Conservation (phyloP, 2,113 vertebrate genomes). For the Anser cygnoides region DNA sequence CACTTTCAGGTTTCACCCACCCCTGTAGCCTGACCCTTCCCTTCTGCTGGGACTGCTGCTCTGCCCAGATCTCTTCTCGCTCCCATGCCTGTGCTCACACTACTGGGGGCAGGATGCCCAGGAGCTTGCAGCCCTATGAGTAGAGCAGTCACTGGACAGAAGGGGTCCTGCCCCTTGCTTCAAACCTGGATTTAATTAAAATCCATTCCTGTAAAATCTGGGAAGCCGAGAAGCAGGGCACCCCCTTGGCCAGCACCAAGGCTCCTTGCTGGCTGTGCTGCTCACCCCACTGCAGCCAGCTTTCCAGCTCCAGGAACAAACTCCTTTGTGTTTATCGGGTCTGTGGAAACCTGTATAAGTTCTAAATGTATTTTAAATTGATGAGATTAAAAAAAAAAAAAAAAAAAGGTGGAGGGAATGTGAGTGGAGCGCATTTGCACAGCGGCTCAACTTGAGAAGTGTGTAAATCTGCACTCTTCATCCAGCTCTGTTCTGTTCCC, state of each 20-base stretch:
- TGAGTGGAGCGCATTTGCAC: not conserved
- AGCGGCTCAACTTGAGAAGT: conserved; percentile 24
- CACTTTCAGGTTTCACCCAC: not conserved
- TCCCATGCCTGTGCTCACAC: not conserved
- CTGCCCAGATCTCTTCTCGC: too few species aligned
- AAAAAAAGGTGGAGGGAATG: not conserved
- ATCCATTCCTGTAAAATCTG: not conserved
- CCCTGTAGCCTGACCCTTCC: not conserved
- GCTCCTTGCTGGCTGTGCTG: not conserved
- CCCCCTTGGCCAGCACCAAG: not conserved
- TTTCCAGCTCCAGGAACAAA: not conserved
- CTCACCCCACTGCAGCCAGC: not conserved
- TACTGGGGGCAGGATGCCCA: accelerated
- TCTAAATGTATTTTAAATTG: not conserved
- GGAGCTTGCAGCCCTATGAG: not conserved
- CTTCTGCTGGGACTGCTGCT: not conserved
- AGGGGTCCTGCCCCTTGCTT: not conserved
- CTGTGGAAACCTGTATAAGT: not conserved
- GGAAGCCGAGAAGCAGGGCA: not conserved
- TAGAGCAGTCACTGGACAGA: not conserved
- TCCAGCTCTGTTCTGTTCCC: conserved; percentile 31
- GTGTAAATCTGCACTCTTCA: conserved; percentile 52
- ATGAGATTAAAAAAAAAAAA: not conserved
- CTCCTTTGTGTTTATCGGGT: not conserved
- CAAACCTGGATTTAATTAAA: not conserved